Base-by-base conservation (phyloP, 1,140 invertebrate species). In the Drosophila neocordata region DNA sequence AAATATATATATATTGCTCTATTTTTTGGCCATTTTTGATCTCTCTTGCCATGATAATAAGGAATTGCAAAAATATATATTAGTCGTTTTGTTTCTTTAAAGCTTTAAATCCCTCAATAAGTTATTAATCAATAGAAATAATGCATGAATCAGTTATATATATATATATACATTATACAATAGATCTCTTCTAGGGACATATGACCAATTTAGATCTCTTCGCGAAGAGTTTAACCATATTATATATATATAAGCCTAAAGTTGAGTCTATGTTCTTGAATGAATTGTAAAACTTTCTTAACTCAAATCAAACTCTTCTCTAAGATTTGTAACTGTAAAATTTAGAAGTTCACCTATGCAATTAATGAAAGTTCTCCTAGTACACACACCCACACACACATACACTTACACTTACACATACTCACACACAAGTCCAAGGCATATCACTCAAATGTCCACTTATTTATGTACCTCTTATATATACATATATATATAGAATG, bases 401-500 rank as follows among this genome's bases (percentile, higher is more conserved):
- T 22, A 67, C 41, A 67, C 58, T 72, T 44, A 48, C 22, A 60
- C 22, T 61, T 48, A 55, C 53, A 20, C 22, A 71, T 56, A 69
- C 63, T 56, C 66, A 34, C 44, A 52, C 69, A 51, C 56, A 59
- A 68, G 69, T 59, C 66, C 69, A 70, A 79, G 77, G 81, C 81
- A 87, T 87, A 87, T 87, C 81, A 84, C 74, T 80, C 77, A 79
- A 69, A 77, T 81, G 82, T 81, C 82, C 77, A 71, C 69, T 81
- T 81, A 74, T 84, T 84, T 84, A 87, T 84, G 77, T 87, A 87
- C 73, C 77, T 87, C 62, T 68, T 73, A 60, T 57, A 55, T 48
- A 48, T 20, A 48, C n/a, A 48, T 20, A 44, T 11, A 9, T 44
- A 44, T 20, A 44, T 44, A 73, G 44, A 13, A 60, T 35, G 41